A percentile compares a stretch with the other conserved stretches of the same genome.
phyloP scores from a whole-genome alignment of 1,140 invertebrate genomes.

The Acyrthosiphon pisum region DNA sequence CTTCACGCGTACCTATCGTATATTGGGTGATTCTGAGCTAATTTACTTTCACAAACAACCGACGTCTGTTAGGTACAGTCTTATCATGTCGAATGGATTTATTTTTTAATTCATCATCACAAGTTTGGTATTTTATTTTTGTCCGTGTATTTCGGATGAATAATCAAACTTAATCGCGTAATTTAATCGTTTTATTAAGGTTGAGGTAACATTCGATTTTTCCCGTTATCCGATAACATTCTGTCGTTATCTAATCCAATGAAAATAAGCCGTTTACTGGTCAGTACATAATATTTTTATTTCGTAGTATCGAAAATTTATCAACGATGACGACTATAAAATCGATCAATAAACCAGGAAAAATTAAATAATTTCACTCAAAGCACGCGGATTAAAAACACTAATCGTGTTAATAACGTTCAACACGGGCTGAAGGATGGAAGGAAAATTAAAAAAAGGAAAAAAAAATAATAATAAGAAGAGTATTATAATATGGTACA shows the following conservation, averaged over 20 bases:
- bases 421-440: neutral
- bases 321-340: neutral
- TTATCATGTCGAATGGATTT: neutral
- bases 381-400: neutral
- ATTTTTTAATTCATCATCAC: neutral
- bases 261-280: neutral
- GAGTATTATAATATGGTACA: neutral
- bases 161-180: neutral
- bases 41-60: neutral
- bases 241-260: neutral
- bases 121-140: neutral
- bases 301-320: neutral
- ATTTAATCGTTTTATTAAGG: constrained; percentile 17
- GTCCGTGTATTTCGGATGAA: neutral
- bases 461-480: no score
- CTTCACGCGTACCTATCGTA: neutral
- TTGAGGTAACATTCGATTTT: neutral
- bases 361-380: neutral
- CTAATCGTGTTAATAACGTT: neutral
- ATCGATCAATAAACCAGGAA: neutral
- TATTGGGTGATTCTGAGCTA: neutral
- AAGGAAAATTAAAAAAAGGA: neutral
- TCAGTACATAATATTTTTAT: neutral
- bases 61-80: neutral
- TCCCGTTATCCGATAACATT: neutral